Conservation (phyloP, 2,113 vertebrate species). For the Pongo abelii region DNA sequence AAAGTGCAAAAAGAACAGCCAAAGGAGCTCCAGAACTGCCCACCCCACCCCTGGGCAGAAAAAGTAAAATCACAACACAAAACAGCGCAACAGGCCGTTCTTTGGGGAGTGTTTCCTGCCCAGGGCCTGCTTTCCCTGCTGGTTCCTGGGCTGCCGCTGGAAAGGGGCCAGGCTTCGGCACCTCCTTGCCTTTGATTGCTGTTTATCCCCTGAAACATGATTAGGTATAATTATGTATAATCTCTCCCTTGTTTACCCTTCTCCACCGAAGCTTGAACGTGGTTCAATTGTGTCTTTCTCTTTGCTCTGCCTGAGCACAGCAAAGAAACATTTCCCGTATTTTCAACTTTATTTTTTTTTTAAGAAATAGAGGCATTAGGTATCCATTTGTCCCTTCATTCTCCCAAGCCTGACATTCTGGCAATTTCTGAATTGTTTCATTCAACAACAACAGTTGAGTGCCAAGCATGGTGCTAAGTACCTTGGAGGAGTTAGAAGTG, state of each 20-base stretch:
- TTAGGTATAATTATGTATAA: constrained; percentile 88
- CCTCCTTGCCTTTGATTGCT: constrained; percentile 84
- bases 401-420: constrained; percentile 68
- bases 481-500: background rate
- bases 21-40: constrained; percentile 11
- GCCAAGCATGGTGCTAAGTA: background rate
- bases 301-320: constrained; percentile 46
- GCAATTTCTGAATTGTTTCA: constrained; percentile 22
- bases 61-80: background rate
- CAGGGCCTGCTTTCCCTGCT: constrained; percentile 52
- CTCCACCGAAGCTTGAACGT: constrained; percentile 79
- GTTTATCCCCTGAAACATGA: constrained; percentile 83
- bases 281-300: constrained; percentile 68
- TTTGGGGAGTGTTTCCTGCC: constrained; percentile 57
- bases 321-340: constrained; percentile 60
- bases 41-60: background rate
- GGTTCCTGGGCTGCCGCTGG: constrained; percentile 76
- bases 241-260: constrained; percentile 84
- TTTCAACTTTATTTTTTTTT: constrained; percentile 72
- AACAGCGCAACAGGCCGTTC: constrained; percentile 41
- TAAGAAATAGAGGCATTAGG: constrained; percentile 63
- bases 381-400: constrained; percentile 66
- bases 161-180: constrained; percentile 79
- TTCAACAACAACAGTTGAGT: background rate
- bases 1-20: constrained; percentile 28